Percentiles rank a stretch among this genome's conserved stretches.
Evolutionary conservation across 2,888 invertebrate genomes (phyloP).

Genomic region (Noctua pronuba): DNA sequence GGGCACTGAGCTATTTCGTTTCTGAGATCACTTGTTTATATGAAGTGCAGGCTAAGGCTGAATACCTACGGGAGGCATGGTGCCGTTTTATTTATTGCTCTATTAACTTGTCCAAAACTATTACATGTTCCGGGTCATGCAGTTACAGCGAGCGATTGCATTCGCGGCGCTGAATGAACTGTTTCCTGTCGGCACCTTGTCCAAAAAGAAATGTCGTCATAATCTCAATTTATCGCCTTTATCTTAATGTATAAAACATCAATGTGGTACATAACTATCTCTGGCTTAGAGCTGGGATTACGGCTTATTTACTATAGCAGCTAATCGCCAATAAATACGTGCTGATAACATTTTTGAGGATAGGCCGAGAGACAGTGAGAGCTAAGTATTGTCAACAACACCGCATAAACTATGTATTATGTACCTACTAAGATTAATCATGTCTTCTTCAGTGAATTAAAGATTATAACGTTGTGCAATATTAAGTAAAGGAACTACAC

Average conservation of each 20-base stretch:
- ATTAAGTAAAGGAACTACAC: background rate
- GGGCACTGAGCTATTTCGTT: slow-evolving; percentile 19
- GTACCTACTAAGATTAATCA: slow-evolving; percentile 1
- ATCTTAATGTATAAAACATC: slow-evolving; percentile 72
- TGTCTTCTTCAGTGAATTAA: background rate
- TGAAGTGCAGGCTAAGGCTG: slow-evolving; percentile 70
- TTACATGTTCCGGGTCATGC: slow-evolving; percentile 47
- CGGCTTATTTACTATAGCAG: slow-evolving; percentile 69
- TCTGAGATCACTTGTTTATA: slow-evolving; percentile 30
- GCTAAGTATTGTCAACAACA: slow-evolving; percentile 13
- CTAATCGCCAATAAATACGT: slow-evolving; percentile 70
- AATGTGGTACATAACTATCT: slow-evolving; percentile 68
- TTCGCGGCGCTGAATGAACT: slow-evolving; percentile 62
- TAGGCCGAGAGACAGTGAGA: slow-evolving; percentile 20
- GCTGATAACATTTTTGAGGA: slow-evolving; percentile 58
- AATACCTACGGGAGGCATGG: slow-evolving; percentile 76
- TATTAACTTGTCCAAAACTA: slow-evolving; percentile 56
- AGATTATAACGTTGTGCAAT: background rate
- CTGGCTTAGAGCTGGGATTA: slow-evolving; percentile 74
- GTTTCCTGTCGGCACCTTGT: slow-evolving; percentile 54
- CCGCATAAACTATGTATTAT: background rate
- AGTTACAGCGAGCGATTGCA: slow-evolving; percentile 41
- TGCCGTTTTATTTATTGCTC: slow-evolving; percentile 46
- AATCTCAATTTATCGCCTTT: slow-evolving; percentile 70
- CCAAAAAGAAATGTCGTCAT: slow-evolving; percentile 68